Conservation (phyloP, 92 coral and sea anemone genomes). For the Phenganax stokvisi region DNA sequence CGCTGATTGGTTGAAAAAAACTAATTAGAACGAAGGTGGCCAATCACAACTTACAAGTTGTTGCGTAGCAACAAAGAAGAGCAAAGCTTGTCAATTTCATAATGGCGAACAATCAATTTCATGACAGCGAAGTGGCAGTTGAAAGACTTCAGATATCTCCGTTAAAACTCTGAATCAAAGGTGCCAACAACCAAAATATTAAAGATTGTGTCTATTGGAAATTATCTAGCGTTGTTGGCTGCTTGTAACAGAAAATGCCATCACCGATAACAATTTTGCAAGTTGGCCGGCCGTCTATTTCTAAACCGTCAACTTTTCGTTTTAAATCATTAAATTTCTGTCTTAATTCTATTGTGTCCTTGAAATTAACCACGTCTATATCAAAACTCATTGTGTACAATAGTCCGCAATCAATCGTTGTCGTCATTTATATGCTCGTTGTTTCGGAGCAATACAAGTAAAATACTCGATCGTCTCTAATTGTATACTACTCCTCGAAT, state of each 20-base stretch:
- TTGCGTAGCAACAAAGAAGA: slow-evolving; percentile 27
- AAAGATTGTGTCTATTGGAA: neutral
- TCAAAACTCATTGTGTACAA: too few relatives aligned
- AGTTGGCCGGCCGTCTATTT: slow-evolving; percentile 3
- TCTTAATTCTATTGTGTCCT: too few relatives aligned
- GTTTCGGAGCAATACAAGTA: too few relatives aligned
- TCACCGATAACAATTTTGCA: neutral
- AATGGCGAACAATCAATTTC: neutral
- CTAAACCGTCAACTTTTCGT: neutral
- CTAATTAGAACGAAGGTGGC: slow-evolving; percentile 7
- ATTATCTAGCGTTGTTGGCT: slow-evolving; percentile 1
- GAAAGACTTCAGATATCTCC: neutral
- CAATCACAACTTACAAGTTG: slow-evolving; percentile 16
- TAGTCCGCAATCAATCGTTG: too few relatives aligned
- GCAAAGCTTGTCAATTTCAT: neutral
- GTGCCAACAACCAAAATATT: slow-evolving; percentile 1
- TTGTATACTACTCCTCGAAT: too few relatives aligned
- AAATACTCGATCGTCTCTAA: too few relatives aligned
- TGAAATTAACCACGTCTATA: too few relatives aligned
- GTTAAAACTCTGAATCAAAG: neutral
- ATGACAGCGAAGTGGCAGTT: slow-evolving; percentile 5
- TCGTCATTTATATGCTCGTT: too few relatives aligned
- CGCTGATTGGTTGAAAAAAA: slow-evolving; percentile 7
- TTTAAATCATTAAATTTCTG: too few relatives aligned
- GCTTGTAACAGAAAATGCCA: slow-evolving; percentile 12